These are phyloP conservation scores for Drosophila mulleri DNA, from an alignment of 2,888 invertebrate genomes.

Conservation along the genomic window DNA sequence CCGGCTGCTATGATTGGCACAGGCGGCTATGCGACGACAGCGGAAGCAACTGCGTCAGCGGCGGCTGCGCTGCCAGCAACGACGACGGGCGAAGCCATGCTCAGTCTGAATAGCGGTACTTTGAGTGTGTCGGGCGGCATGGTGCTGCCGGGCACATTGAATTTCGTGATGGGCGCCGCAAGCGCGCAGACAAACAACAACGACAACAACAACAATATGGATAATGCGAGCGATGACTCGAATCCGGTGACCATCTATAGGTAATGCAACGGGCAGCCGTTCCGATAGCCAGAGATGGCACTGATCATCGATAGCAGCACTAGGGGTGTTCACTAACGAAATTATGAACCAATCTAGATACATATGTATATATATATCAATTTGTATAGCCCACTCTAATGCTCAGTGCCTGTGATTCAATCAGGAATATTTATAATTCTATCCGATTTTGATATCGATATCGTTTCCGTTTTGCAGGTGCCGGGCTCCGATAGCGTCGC, in stretches of 20 bases:
- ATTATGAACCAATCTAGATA: background rate
- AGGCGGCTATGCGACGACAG: conserved; percentile 2
- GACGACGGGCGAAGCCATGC: conserved; percentile 75
- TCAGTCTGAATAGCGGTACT: conserved; percentile 45
- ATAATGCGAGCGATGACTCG: conserved; percentile 94
- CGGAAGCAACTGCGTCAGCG: conserved; percentile 4
- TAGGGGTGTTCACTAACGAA: background rate
- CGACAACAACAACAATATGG: conserved; percentile 90
- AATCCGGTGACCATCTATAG: conserved; percentile 95
- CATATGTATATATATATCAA: background rate
- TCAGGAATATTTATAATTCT: too few species aligned
- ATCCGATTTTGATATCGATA: background rate
- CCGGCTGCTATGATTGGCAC: conserved; percentile 19
- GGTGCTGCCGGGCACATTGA: conserved; percentile 63
- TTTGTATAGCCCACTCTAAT: background rate
- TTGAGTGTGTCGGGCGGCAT: conserved; percentile 33
- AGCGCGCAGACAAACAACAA: conserved; percentile 79
- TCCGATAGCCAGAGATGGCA: background rate
- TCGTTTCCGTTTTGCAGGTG: conserved; percentile 87
- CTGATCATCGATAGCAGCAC: conserved; percentile 1
- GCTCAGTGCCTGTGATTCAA: background rate
- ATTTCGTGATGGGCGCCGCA: conserved; percentile 66
- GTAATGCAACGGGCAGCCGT: conserved; percentile 85
- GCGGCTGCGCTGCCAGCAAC: background rate
- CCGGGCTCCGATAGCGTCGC: conserved; percentile 95